Conservation (phyloP, 2,888 invertebrate species). For the Conchocele bisecta region DNA sequence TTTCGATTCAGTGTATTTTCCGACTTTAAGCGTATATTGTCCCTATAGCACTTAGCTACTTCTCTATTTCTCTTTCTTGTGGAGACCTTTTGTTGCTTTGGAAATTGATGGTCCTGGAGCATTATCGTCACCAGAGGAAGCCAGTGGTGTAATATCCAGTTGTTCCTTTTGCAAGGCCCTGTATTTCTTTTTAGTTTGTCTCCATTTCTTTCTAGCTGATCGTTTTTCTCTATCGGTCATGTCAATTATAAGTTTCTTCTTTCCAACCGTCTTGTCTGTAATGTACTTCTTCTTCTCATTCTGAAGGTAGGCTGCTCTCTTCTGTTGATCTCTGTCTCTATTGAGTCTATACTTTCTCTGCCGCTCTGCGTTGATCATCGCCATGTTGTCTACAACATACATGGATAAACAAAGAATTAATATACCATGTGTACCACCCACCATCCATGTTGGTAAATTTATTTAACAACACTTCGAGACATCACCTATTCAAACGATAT, state of each 20-base stretch:
- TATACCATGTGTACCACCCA: too few species aligned
- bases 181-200: slow-evolving; percentile 28
- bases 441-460: too few species aligned
- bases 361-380: slow-evolving; percentile 31
- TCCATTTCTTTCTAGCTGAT: slow-evolving; percentile 30
- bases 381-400: too few species aligned
- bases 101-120: not conserved
- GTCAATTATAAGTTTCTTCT: slow-evolving; percentile 19
- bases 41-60: slow-evolving; percentile 32
- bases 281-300: slow-evolving; percentile 23
- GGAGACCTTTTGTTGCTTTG: slow-evolving; percentile 10
- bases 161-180: not conserved
- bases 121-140: not conserved
- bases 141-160: slow-evolving; percentile 13
- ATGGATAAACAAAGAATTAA: too few species aligned
- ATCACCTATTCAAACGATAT: too few species aligned
- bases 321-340: slow-evolving; percentile 16
- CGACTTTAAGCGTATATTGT: slow-evolving; percentile 3
- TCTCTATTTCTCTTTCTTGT: slow-evolving; percentile 12
- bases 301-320: slow-evolving; percentile 13
- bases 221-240: slow-evolving; percentile 40
- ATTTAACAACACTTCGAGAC: too few species aligned
- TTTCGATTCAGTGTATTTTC: slow-evolving; percentile 5
- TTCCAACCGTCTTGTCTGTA: slow-evolving; percentile 11
- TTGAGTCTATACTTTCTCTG: slow-evolving; percentile 27